A percentile compares a stretch with the other conserved stretches of the same genome.
phyloP scores from a whole-genome alignment of 2,888 invertebrate species.

The Agrotis exclamationis region DNA sequence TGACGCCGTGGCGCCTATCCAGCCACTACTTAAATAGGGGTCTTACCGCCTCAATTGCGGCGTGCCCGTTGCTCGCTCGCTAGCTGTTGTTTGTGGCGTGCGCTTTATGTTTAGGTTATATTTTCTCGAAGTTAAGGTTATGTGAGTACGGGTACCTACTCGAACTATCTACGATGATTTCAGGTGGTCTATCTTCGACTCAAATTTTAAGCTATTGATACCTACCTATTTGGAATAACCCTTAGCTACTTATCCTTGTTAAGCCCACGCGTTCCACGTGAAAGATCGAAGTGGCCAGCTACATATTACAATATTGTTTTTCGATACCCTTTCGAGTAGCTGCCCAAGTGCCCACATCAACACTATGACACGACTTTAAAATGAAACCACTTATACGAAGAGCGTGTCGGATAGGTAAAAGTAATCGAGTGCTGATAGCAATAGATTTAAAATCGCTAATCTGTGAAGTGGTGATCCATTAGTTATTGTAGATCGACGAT shows the following conservation, averaged over 20 bases:
- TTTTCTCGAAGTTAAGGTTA: no score
- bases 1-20: no score
- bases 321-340: constrained; percentile 42
- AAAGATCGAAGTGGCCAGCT: neutral
- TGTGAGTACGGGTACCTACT: no score
- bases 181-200: no score
- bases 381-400: constrained; percentile 55
- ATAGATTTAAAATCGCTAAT: constrained; percentile 62
- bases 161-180: no score
- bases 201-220: no score
- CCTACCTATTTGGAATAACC: neutral
- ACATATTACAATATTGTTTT: constrained; percentile 29
- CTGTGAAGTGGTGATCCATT: constrained; percentile 58
- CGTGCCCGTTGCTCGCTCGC: no score
- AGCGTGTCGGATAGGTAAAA: constrained; percentile 17
- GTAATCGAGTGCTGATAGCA: constrained; percentile 52
- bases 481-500: constrained; percentile 50
- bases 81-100: no score
- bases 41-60: no score
- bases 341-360: constrained; percentile 21
- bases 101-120: no score
- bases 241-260: neutral
- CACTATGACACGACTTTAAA: constrained; percentile 46
- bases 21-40: no score
- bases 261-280: constrained; percentile 3